Evolutionary conservation across 1,140 invertebrate genomes (phyloP).

Genomic region (Dendroctonus valens): DNA sequence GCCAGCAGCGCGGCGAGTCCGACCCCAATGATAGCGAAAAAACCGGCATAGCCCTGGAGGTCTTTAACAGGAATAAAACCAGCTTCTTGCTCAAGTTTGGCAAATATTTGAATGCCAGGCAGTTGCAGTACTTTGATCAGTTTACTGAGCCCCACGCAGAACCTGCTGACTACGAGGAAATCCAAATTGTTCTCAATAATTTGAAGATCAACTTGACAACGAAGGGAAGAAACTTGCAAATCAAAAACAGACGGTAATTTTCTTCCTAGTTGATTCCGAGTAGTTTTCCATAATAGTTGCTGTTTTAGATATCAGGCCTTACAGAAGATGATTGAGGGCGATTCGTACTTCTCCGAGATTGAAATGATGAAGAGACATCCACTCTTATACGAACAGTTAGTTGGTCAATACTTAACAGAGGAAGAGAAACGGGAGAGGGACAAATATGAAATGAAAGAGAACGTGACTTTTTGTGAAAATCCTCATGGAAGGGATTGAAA

Average conservation of each 20-base stretch:
- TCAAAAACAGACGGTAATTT: conserved; percentile 36
- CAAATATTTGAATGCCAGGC: conserved; percentile 63
- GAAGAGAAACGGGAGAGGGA: conserved; percentile 70
- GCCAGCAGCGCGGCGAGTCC: conserved; percentile 72
- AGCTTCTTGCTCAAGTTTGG: conserved; percentile 78
- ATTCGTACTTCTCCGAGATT: conserved; percentile 83
- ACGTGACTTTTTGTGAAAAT: conserved; percentile 66
- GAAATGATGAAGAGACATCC: conserved; percentile 93
- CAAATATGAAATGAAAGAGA: conserved; percentile 52
- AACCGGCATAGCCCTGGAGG: conserved; percentile 61
- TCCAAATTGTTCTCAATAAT: conserved; percentile 60
- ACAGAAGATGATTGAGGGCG: conserved; percentile 67
- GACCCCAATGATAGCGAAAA: conserved; percentile 71
- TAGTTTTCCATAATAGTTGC: neutral
- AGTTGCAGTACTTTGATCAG: conserved; percentile 67
- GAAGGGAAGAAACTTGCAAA: conserved; percentile 67
- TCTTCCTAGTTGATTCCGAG: neutral
- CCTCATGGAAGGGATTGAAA: conserved; percentile 66
- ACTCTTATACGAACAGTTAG: conserved; percentile 81
- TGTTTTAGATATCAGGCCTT: conserved; percentile 72
- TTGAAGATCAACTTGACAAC: conserved; percentile 57
- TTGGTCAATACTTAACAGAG: conserved; percentile 79
- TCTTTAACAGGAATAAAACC: conserved; percentile 64
- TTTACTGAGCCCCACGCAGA: conserved; percentile 42
- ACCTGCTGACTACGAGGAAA: conserved; percentile 55